Evolutionary conservation across 2,888 invertebrate genomes (phyloP).

Genomic region (Chymomyza amoena): DNA sequence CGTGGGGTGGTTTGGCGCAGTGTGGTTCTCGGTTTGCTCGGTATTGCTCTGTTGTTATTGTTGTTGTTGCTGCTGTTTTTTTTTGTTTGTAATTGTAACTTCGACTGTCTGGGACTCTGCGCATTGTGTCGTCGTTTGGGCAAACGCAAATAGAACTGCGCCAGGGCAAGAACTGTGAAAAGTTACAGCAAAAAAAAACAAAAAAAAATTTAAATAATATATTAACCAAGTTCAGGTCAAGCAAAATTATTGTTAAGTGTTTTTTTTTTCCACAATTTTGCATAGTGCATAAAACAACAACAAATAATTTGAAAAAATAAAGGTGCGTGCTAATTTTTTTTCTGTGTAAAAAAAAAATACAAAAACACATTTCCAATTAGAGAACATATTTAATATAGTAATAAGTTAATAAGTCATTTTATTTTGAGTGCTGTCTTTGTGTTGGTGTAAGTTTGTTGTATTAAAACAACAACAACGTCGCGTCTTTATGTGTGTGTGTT

Average conservation of each 20-base stretch:
- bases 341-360: neutral
- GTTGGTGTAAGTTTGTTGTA: neutral
- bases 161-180: slow-evolving; percentile 37
- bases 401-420: neutral
- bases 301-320: neutral
- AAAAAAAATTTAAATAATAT: neutral
- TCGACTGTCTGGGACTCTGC: slow-evolving; percentile 3
- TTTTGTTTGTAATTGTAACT: slow-evolving; percentile 20
- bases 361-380: neutral
- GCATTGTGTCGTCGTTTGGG: slow-evolving; percentile 35
- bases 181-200: slow-evolving; percentile 14
- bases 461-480: neutral
- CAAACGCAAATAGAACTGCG: slow-evolving; percentile 66
- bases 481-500: neutral
- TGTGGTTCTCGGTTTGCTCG: slow-evolving; percentile 45
- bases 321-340: slow-evolving; percentile 6
- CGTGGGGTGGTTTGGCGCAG: slow-evolving; percentile 74
- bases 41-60: slow-evolving; percentile 19
- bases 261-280: neutral
- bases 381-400: neutral
- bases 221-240: neutral
- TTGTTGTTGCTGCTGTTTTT: slow-evolving; percentile 9
- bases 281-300: neutral
- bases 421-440: neutral
- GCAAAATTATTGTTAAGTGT: neutral